Conservation (phyloP, 2,797 vertebrate species). For the Sphaeramia orbicularis region DNA sequence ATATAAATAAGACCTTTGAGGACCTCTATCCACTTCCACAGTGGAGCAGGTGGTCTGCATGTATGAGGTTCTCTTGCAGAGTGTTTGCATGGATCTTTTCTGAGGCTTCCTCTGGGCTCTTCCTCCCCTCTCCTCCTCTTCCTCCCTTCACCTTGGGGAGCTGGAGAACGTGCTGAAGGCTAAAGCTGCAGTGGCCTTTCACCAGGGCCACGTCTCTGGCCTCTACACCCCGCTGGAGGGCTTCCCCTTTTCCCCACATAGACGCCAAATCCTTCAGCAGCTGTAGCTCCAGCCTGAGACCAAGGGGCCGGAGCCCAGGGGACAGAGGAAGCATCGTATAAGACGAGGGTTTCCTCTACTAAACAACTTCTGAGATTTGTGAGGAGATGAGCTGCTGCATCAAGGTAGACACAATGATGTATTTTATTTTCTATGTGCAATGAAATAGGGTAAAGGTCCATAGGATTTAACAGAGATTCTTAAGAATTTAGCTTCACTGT, state of each 20-base stretch:
- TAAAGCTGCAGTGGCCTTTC: slow-evolving; percentile 77
- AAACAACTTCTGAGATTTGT: slow-evolving; percentile 83
- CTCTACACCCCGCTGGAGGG: slow-evolving; percentile 78
- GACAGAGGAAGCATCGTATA: slow-evolving; percentile 81
- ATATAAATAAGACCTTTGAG: neutral
- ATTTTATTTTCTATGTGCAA: too few species aligned
- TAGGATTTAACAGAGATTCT: too few species aligned
- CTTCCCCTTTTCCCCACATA: slow-evolving; percentile 75
- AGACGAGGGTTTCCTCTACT: slow-evolving; percentile 82
- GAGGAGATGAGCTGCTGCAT: slow-evolving; percentile 85
- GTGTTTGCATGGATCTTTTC: slow-evolving; percentile 76
- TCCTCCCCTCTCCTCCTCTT: slow-evolving; percentile 50
- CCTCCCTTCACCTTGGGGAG: slow-evolving; percentile 36
- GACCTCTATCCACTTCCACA: slow-evolving; percentile 68
- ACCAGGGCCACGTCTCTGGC: slow-evolving; percentile 78
- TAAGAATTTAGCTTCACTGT: too few species aligned
- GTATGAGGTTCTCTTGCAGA: slow-evolving; percentile 83
- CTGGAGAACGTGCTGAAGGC: slow-evolving; percentile 79
- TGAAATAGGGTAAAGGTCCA: neutral
- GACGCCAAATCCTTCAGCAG: slow-evolving; percentile 82
- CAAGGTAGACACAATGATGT: slow-evolving; percentile 65
- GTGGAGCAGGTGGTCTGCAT: slow-evolving; percentile 80
- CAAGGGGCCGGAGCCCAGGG: slow-evolving; percentile 80
- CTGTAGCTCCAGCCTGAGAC: slow-evolving; percentile 84
- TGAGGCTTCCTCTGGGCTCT: slow-evolving; percentile 74